Evolutionary conservation across 2,113 vertebrate genomes (phyloP), one percentile per base, ranked within the genome.

Genomic region (Nerophis lumbriciformis): DNA sequence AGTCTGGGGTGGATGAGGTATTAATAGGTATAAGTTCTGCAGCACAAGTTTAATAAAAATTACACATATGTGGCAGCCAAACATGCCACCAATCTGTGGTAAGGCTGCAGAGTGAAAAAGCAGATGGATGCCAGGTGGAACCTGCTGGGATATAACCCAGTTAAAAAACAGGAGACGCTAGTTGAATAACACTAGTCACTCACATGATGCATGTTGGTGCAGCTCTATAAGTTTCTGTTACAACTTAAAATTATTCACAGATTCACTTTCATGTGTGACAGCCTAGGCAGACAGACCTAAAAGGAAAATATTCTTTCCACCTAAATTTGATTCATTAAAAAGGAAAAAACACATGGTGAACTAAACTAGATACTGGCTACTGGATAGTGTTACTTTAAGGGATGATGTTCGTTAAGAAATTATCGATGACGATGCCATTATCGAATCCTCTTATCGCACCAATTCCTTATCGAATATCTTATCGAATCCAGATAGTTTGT

Each of bases 61-160:
- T 11, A 74, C 54, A 68, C 11, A 19, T 62, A 61, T 69, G 68
- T 49, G 57, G 72, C 59, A 44, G 65, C 62, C 63, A 78, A 68
- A 67, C 65, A 53, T 63, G 64, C 63, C 56, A 65, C 69, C 69
- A 56, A 55, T 63, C 70, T 59, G 65, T 57, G 55, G 61, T 66
- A 56, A 61, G 53, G 77, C 61, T 51, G 45, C 54, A 68, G 52
- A 61, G 64, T 66, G 54, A 72, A 68, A 67, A 48, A 77, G 77
- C 85, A 88, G 85, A 87, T 83, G 86, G 83, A 83, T 62, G 71
- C 79, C 79, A 71, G 14, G 72, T 82, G 75, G 80, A 75, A 70
- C 61, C 62, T 50, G 53, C 63, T 65, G 76, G 85, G 84, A 77
- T 57, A 68, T 76, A 87, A 88, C 69, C 66, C 42, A 69, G 73